A percentile compares a stretch with the other conserved stretches of the same genome.
Conservation (phyloP, 2,888 invertebrate genomes). For the Blomia tropicalis region DNA sequence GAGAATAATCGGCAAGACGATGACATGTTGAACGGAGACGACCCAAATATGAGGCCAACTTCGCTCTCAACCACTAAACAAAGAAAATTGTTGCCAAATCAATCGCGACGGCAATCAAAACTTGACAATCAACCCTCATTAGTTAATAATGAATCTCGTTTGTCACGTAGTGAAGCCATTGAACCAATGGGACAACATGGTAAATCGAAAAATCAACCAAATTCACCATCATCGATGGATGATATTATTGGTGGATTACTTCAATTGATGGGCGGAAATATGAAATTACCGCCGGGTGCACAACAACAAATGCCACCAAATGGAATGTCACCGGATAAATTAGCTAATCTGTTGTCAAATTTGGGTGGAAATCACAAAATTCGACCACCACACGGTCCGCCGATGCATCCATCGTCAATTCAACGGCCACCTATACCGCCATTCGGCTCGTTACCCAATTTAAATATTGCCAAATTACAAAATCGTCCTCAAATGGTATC, state of each 20-base stretch:
- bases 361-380: neutral
- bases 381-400: neutral
- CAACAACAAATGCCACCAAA: neutral
- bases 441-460: neutral
- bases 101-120: constrained; percentile 7
- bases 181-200: neutral
- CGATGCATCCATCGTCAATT: neutral
- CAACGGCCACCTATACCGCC: constrained; percentile 4
- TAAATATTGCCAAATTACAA: neutral
- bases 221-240: constrained; percentile 44
- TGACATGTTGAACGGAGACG: neutral
- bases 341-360: constrained; percentile 2
- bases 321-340: constrained; percentile 18
- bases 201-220: neutral
- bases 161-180: neutral
- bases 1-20: neutral
- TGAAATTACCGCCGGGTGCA: constrained; percentile 46
- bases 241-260: constrained; percentile 71
- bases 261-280: constrained; percentile 69
- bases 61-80: neutral
- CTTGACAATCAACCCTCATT: neutral
- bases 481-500: neutral
- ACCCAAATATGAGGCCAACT: constrained; percentile 3
- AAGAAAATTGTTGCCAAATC: constrained; percentile 3
- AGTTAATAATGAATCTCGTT: neutral